Conservation (phyloP, 2,113 vertebrate genomes). For the Hippocampus barbouri region DNA sequence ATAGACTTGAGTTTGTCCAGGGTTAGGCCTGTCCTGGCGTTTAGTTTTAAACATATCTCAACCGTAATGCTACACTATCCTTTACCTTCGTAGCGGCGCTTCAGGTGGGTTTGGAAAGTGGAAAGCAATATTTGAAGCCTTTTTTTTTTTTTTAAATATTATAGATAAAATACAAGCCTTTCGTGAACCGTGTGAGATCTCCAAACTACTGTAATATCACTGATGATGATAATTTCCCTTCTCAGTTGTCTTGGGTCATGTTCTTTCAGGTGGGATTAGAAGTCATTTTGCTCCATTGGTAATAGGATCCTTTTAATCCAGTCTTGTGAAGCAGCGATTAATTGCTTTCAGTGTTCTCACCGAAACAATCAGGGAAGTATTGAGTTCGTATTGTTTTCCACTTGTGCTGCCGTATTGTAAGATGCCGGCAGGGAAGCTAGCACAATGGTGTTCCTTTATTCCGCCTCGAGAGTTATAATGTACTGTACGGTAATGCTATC, state of each 20-base stretch:
- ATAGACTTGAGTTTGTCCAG: constrained; percentile 4
- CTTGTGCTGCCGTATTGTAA: constrained; percentile 35
- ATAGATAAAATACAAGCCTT: neutral
- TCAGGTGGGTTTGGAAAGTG: neutral
- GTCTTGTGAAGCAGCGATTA: constrained; percentile 42
- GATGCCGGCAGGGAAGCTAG: constrained; percentile 34
- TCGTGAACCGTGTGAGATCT: neutral
- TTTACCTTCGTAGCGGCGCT: neutral
- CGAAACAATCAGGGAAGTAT: constrained; percentile 49
- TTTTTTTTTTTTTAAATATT: neutral
- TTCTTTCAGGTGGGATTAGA: constrained; percentile 32
- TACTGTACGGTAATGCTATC: constrained; percentile 23
- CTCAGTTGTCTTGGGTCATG: constrained; percentile 7
- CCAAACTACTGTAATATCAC: neutral
- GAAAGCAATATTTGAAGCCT: neutral
- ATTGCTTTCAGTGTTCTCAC: constrained; percentile 36
- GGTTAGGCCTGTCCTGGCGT: neutral
- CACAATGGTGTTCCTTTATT: constrained; percentile 50
- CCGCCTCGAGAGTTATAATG: constrained; percentile 22
- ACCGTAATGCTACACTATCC: neutral
- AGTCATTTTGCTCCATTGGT: constrained; percentile 39
- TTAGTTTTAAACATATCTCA: neutral
- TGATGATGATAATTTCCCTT: neutral
- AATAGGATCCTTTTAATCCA: constrained; percentile 50
- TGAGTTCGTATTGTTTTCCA: constrained; percentile 41